Base-by-base conservation (phyloP, 1,140 invertebrate species). In the Aculops lycopersici region DNA sequence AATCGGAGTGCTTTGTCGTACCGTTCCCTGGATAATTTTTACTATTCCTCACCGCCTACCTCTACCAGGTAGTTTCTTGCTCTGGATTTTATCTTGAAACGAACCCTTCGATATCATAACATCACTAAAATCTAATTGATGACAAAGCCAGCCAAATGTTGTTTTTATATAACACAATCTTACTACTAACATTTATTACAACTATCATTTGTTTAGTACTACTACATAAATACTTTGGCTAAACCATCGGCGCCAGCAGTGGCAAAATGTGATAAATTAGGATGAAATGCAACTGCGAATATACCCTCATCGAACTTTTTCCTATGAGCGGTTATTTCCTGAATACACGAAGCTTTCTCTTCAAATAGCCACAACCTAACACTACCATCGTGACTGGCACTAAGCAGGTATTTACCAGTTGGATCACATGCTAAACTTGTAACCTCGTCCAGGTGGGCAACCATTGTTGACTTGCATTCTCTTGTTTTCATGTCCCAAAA, bases 251-350 rank as follows among this genome's bases (percentile, higher is more conserved):
- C 88, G 46, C 90, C 90, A 46, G 83, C 86, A 62, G 80, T 90
- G 43, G 88, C 92, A 54, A 98, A 95, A 58, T 83, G 92, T 43
- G 86, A 81, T 61, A 83, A 78, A 47, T 81, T 74, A 50, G 90
- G 84, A 67, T 98, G 90, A 67, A 98, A 97, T 52, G 88, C 86
- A 44, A 97, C 90, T 59, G 92, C 83, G 54, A 92, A 71, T 61
- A 98, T 95, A 53, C 83, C 81, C 63, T 95, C 88, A 59, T 97
- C 88, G 64, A 92, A 92, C 62, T 98, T 98, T 60, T 95, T 97
- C 46, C 88, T 70, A 64, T 98, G 92, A 46, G 86, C 84, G 35
- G 90, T 94, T 53, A 97, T 97, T 61, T 98, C 90, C 63, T 97
- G 86, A 48, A 95, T 79, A 65, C 88, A 94, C 40, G 81, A 88